phyloP scores from a whole-genome alignment of 2,888 invertebrate species.

The Cheiracanthium punctorium region DNA sequence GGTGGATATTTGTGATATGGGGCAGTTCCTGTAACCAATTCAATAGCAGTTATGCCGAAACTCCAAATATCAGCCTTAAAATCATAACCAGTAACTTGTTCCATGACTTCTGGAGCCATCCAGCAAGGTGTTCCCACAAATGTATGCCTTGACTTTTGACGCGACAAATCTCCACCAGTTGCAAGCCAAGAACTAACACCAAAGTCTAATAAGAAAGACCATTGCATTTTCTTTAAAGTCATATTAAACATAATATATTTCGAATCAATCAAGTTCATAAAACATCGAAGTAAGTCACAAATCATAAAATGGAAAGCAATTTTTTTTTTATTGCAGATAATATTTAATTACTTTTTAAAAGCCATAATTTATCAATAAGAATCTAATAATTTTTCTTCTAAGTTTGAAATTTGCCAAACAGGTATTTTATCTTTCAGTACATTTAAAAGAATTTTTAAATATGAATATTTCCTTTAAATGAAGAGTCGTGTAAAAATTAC shows the following conservation, averaged over 20 bases:
- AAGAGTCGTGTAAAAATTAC: no score
- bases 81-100: conserved; percentile 97
- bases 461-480: not conserved
- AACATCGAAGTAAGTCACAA: no score
- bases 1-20: conserved; percentile 99
- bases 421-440: not conserved
- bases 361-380: no score
- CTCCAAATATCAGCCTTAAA: conserved; percentile 98
- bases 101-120: conserved; percentile 99
- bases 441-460: not conserved
- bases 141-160: conserved; percentile 96
- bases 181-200: conserved; percentile 98
- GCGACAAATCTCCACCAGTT: conserved; percentile 92
- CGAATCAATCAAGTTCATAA: no score
- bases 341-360: no score
- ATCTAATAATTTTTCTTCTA: not conserved
- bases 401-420: not conserved
- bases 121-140: conserved; percentile 99
- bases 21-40: conserved; percentile 98
- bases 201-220: conserved; percentile 83
- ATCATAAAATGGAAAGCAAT: no score
- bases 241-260: no score
- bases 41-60: conserved; percentile 97
- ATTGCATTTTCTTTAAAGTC: no score
- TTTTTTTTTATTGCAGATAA: no score